Conservation (phyloP, 2,113 vertebrate species). For the Alexandromys fortis region DNA sequence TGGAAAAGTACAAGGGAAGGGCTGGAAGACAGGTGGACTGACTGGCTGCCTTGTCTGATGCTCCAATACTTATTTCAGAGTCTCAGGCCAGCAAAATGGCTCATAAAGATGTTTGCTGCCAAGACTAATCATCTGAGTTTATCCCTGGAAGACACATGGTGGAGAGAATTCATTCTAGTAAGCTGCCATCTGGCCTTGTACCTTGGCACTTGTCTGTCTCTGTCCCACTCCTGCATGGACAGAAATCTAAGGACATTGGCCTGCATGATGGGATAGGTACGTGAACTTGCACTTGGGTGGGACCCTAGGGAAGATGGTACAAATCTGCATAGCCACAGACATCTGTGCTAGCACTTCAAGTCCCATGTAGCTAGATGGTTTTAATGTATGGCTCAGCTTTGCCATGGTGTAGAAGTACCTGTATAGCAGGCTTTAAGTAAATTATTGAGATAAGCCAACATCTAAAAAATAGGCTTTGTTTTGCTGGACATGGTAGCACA, state of each 20-base stretch:
- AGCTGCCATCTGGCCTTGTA: not conserved
- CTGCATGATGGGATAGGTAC: not conserved
- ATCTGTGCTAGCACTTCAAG: not conserved
- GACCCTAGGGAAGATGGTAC: not conserved
- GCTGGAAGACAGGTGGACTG: not conserved
- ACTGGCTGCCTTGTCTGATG: not conserved
- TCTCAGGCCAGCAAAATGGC: not conserved
- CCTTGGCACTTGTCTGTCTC: not conserved
- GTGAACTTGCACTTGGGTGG: not conserved
- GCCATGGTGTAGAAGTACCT: not conserved
- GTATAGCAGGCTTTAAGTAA: not conserved
- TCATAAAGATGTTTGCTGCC: not conserved
- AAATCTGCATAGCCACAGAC: not conserved
- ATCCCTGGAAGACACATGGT: not conserved
- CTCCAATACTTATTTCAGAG: not conserved
- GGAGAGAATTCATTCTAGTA: not conserved
- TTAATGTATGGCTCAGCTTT: not conserved
- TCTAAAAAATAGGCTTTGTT: not conserved
- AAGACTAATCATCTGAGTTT: not conserved
- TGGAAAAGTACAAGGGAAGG: not conserved
- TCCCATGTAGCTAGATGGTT: not conserved
- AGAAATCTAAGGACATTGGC: not conserved
- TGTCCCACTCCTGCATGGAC: not conserved
- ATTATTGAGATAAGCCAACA: not conserved
- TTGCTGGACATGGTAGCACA: not conserved